phyloP scores from a whole-genome alignment of 2,113 vertebrate species.

The Plotosus lineatus region DNA sequence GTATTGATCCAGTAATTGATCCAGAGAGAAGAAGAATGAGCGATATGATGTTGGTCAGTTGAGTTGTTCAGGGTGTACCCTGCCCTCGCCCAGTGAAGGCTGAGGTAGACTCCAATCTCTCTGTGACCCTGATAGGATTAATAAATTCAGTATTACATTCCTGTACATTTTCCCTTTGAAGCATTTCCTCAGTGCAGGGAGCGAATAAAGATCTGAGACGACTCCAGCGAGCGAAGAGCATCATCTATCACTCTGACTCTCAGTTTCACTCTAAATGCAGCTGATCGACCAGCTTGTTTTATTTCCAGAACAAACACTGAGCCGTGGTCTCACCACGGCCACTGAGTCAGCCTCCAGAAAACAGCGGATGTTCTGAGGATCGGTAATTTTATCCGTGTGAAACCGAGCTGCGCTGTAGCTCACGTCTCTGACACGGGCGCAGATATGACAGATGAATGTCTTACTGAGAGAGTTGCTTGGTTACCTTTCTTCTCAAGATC shows the following conservation, averaged over 20 bases:
- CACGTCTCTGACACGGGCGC: background rate
- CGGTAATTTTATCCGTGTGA: background rate
- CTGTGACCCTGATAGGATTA: too few relatives aligned
- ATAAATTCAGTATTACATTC: background rate
- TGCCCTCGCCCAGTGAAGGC: too few relatives aligned
- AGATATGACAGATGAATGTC: background rate
- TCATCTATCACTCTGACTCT: conserved; percentile 32
- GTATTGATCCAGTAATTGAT: too few relatives aligned
- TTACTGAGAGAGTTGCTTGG: background rate
- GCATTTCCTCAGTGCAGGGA: background rate
- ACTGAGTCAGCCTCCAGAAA: background rate
- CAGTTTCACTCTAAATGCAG: conserved; percentile 24
- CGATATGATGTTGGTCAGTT: too few relatives aligned
- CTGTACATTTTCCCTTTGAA: background rate
- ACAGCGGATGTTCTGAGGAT: background rate
- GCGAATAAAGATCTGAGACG: background rate
- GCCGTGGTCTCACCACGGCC: background rate
- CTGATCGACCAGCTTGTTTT: conserved; percentile 17
- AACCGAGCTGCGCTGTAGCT: background rate
- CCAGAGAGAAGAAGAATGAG: too few relatives aligned
- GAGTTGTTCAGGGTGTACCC: too few relatives aligned
- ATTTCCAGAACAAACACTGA: conserved; percentile 21
- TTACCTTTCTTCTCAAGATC: background rate
- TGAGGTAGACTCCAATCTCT: too few relatives aligned
- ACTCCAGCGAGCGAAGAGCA: background rate